Conservation (phyloP, 1,140 invertebrate species). For the Telenomus remus region DNA sequence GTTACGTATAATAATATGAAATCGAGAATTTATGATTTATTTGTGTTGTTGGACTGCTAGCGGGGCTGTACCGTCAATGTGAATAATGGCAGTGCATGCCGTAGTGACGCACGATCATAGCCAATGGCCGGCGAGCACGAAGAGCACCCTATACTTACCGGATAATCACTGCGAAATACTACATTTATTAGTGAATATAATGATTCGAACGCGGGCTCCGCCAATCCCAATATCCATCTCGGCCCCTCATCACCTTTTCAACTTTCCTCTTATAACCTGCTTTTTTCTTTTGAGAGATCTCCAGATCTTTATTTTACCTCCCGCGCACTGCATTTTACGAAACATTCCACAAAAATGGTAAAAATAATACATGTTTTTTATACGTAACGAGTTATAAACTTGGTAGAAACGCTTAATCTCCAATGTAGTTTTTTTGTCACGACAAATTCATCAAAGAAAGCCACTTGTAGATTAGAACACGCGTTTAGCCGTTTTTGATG, state of each 20-base stretch:
- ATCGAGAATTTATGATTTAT: conserved; percentile 72
- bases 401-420: too few relatives aligned
- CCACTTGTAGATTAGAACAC: too few relatives aligned
- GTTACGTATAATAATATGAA: too few relatives aligned
- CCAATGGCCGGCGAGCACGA: conserved; percentile 61
- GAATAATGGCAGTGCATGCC: conserved; percentile 68
- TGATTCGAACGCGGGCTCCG: conserved; percentile 60
- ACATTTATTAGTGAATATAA: conserved; percentile 72
- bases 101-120: conserved; percentile 69
- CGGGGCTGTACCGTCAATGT: conserved; percentile 60
- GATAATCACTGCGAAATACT: conserved; percentile 73
- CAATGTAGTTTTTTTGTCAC: too few relatives aligned
- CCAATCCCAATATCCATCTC: conserved; percentile 54
- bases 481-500: too few relatives aligned
- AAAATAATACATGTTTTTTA: too few relatives aligned
- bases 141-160: conserved; percentile 71
- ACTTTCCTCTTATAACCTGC: conserved; percentile 22
- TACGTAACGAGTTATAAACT: too few relatives aligned
- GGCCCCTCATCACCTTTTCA: conserved; percentile 33
- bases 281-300: conserved; percentile 14
- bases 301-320: too few relatives aligned
- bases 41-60: conserved; percentile 52
- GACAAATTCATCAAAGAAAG: too few relatives aligned
- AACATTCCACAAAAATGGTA: too few relatives aligned
- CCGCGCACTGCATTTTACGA: too few relatives aligned